Base-by-base conservation (phyloP, 2,888 invertebrate genomes). In the Taenaris catops region DNA sequence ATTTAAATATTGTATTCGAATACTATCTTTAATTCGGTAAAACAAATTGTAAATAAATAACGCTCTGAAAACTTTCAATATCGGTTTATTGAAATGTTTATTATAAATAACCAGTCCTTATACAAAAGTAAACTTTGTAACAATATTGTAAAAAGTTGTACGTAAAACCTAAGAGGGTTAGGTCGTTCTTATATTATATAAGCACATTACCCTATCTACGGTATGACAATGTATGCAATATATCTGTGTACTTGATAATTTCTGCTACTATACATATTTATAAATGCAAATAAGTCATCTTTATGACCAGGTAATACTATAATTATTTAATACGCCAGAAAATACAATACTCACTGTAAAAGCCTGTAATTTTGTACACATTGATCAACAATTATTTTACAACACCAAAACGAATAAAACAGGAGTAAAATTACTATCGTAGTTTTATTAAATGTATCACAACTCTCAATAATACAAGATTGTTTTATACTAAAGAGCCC, bases 321-420 rank as follows among this genome's bases (percentile, higher is more conserved):
- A 64, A 51, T 60, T 55, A 62, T 56, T 56, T 58, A 63, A 68
- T 54, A 60, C 61, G 71, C 63, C 75, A 69, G 64, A 68, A 66
- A 65, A 63, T 66, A 25, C 68, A 60, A 64, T 74, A 70, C 55
- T 60, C 68, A 69, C 59, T 75, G 63, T 78, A 79, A 76, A 73
- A 63, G 70, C 73, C 76, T 80, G 83, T 76, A 80, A 79, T 83
- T 84, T 83, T 83, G 72, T 83, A 83, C 84, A 83, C 76, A 62
- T 69, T 65, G 66, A 74, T 71, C 73, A 65, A 73, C 72, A 68
- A 72, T 74, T 79, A 69, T 74, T 80, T 80, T 79, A 68, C 60
- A 68, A 74, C 73, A 80, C 71, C 71, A 76, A 76, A 76, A 68
- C 70, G 67, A 75, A 71, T 74, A 73, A 76, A 79, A 68, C 63